phyloP scores from a whole-genome alignment of 2,888 invertebrate species.

The Parnassius glacialis region DNA sequence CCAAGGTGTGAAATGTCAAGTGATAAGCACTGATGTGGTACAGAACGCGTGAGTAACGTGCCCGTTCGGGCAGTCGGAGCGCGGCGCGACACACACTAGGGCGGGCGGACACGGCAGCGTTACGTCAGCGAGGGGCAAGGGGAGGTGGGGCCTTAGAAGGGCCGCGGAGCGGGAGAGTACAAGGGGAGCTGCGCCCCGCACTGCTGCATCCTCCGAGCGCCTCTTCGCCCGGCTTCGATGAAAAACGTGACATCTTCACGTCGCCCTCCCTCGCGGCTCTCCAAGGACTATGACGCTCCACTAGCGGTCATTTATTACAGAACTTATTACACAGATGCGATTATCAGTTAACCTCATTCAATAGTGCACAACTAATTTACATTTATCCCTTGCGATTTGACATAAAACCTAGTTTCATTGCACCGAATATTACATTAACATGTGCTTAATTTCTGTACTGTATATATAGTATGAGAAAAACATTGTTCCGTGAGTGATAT shows the following conservation, averaged over 20 bases:
- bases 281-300: slow-evolving; percentile 29
- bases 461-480: too few species aligned
- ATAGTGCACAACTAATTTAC: slow-evolving; percentile 6
- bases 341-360: slow-evolving; percentile 17
- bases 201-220: slow-evolving; percentile 74
- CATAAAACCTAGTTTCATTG: not conserved
- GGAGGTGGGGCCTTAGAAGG: slow-evolving; percentile 47
- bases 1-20: slow-evolving; percentile 71
- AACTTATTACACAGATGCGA: slow-evolving; percentile 50
- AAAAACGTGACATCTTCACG: slow-evolving; percentile 70
- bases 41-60: slow-evolving; percentile 53
- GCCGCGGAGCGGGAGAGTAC: slow-evolving; percentile 35
- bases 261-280: slow-evolving; percentile 32
- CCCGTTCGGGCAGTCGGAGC: slow-evolving; percentile 63
- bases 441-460: too few species aligned
- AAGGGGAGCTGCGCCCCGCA: slow-evolving; percentile 54
- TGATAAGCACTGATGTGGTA: slow-evolving; percentile 68
- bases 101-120: slow-evolving; percentile 75
- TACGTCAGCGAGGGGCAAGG: slow-evolving; percentile 74
- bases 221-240: slow-evolving; percentile 65
- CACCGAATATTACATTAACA: not conserved
- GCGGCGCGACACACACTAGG: slow-evolving; percentile 78
- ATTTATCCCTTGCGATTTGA: not conserved
- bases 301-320: slow-evolving; percentile 32
- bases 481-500: too few species aligned